Conservation (phyloP, 2,113 vertebrate species). For the Campylomormyrus numenius region DNA sequence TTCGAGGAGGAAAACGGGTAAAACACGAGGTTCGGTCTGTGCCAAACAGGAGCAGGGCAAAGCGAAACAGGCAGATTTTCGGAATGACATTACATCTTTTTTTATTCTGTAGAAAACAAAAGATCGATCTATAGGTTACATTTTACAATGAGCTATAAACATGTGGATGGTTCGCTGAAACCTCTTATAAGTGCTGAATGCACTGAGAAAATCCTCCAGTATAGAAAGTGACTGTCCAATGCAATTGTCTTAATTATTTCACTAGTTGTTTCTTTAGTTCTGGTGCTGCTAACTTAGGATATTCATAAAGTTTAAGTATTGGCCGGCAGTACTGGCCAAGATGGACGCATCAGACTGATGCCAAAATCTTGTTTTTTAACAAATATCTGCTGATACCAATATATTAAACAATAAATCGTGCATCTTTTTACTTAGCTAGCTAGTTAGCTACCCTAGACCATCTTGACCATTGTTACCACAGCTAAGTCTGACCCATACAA, state of each 20-base stretch:
- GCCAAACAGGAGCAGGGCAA: not conserved
- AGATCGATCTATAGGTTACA: not conserved
- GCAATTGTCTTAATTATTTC: not conserved
- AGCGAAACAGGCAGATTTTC: not conserved
- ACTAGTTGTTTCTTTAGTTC: not conserved
- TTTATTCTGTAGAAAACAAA: not conserved
- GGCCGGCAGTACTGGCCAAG: not conserved
- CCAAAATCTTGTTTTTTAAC: too few relatives aligned
- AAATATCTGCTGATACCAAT: not conserved
- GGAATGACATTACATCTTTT: not conserved
- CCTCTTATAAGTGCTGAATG: not conserved
- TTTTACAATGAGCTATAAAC: not conserved
- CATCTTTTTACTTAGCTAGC: not conserved
- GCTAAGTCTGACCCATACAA: too few relatives aligned
- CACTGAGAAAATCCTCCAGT: too few relatives aligned
- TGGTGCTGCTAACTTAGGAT: too few relatives aligned
- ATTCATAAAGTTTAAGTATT: not conserved
- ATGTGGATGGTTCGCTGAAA: not conserved
- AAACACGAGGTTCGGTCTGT: not conserved
- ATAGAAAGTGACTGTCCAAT: not conserved
- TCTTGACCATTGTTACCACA: not conserved
- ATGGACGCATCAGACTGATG: not conserved
- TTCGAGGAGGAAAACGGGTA: slow-evolving; percentile 36
- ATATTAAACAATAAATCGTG: not conserved
- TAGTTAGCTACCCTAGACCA: not conserved